Conservation (phyloP, 1,140 invertebrate species). For the Hypothenemus hampei region DNA sequence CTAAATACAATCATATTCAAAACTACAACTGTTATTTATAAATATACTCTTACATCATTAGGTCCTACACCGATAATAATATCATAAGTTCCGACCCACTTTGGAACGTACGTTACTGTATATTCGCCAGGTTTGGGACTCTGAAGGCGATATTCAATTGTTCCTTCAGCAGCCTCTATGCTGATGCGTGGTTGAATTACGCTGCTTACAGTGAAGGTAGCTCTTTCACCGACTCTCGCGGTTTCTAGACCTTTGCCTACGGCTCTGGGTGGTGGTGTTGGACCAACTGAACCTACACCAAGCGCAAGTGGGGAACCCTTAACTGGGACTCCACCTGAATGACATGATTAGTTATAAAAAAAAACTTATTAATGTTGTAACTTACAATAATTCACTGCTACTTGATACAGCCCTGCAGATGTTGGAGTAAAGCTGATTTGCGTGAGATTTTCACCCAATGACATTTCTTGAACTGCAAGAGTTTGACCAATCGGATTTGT, state of each 20-base stretch:
- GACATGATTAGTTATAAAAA: not conserved
- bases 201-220: slow-evolving; percentile 65
- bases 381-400: slow-evolving; percentile 78
- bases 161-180: slow-evolving; percentile 44
- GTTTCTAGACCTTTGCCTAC: slow-evolving; percentile 60
- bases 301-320: slow-evolving; percentile 58
- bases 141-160: slow-evolving; percentile 42
- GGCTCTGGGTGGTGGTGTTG: slow-evolving; percentile 48
- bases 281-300: slow-evolving; percentile 48
- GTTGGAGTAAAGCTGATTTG: slow-evolving; percentile 82
- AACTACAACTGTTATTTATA: not conserved
- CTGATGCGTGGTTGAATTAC: slow-evolving; percentile 49
- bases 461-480: slow-evolving; percentile 74
- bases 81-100: slow-evolving; percentile 67
- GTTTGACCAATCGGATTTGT: slow-evolving; percentile 84
- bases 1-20: slow-evolving; percentile 30
- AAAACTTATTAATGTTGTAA: not conserved
- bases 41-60: slow-evolving; percentile 38
- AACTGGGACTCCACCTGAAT: slow-evolving; percentile 53
- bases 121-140: slow-evolving; percentile 44
- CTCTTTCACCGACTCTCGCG: slow-evolving; percentile 66
- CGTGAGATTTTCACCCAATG: slow-evolving; percentile 66
- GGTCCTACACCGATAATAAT: slow-evolving; percentile 52
- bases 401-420: slow-evolving; percentile 83
- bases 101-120: slow-evolving; percentile 61